A percentile compares a stretch with the other conserved stretches of the same genome.
Conservation (phyloP, 1,140 invertebrate genomes). For the Musca domestica region DNA sequence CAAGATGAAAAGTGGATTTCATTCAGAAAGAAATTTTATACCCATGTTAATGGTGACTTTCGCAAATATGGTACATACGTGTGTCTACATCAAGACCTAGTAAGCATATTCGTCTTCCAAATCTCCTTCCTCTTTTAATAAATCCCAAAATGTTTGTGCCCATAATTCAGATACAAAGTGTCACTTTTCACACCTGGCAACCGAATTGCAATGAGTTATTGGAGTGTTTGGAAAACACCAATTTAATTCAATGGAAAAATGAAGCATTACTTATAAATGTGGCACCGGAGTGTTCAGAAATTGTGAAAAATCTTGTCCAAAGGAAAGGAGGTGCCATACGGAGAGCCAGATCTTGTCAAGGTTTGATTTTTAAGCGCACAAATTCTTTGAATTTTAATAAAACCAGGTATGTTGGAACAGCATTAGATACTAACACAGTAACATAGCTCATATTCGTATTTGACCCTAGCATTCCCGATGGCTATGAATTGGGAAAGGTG, state of each 20-base stretch:
- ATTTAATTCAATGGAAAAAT: slow-evolving; percentile 37
- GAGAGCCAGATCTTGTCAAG: slow-evolving; percentile 36
- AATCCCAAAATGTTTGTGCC: neutral
- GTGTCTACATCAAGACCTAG: slow-evolving; percentile 40
- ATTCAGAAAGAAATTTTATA: slow-evolving; percentile 42
- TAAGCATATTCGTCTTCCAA: neutral
- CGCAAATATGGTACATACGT: slow-evolving; percentile 42
- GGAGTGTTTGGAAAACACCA: slow-evolving; percentile 38
- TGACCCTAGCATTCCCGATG: slow-evolving; percentile 27
- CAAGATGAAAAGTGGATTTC: slow-evolving; percentile 30
- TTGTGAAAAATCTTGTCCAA: slow-evolving; percentile 32
- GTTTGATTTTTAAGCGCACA: slow-evolving; percentile 32
- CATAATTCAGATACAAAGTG: slow-evolving; percentile 36
- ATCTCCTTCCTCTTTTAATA: neutral
- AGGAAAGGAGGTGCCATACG: slow-evolving; percentile 27
- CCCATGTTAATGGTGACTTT: slow-evolving; percentile 37
- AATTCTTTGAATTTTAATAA: slow-evolving; percentile 18
- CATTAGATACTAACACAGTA: neutral
- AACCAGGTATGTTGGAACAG: neutral
- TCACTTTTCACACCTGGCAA: slow-evolving; percentile 45
- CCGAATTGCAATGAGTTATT: slow-evolving; percentile 31
- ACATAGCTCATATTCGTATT: too few species aligned
- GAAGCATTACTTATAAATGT: slow-evolving; percentile 46
- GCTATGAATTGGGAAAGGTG: slow-evolving; percentile 37
- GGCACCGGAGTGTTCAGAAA: slow-evolving; percentile 28